phyloP scores from a whole-genome alignment of 2,888 invertebrate species.

The Brenthis ino region DNA sequence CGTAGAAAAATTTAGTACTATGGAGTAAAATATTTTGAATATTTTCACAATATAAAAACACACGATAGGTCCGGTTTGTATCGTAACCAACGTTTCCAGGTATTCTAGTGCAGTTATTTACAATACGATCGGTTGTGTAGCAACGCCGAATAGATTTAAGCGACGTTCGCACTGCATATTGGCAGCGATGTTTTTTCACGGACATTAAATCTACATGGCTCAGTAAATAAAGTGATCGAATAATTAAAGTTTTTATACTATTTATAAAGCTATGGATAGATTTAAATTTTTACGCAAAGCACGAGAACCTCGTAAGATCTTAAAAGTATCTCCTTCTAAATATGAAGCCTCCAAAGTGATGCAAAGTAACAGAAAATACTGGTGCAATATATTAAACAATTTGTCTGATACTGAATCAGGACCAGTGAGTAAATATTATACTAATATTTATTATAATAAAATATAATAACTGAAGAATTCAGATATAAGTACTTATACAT shows the following conservation, averaged over 20 bases:
- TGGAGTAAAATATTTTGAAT: constrained; percentile 31
- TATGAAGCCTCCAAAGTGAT: constrained; percentile 57
- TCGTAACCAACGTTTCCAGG: constrained; percentile 39
- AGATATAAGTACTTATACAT: too few species aligned
- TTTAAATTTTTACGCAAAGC: constrained; percentile 26
- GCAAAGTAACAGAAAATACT: constrained; percentile 63
- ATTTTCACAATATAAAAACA: constrained; percentile 37
- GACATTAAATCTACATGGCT: constrained; percentile 41
- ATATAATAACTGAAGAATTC: too few species aligned
- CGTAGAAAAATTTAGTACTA: constrained; percentile 23
- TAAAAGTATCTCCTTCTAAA: constrained; percentile 58
- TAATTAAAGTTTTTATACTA: constrained; percentile 20
- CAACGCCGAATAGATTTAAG: constrained; percentile 41
- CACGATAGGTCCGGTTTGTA: constrained; percentile 34
- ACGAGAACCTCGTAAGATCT: constrained; percentile 56
- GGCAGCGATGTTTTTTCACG: constrained; percentile 39
- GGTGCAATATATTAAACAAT: constrained; percentile 59
- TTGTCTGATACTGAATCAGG: constrained; percentile 47
- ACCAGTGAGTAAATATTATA: constrained; percentile 48
- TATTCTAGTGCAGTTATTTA: constrained; percentile 40
- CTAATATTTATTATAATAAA: not conserved
- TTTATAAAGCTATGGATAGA: constrained; percentile 18
- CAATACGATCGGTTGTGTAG: constrained; percentile 42
- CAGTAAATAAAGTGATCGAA: constrained; percentile 37
- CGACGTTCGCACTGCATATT: constrained; percentile 39